phyloP scores from a whole-genome alignment of 2,113 vertebrate species.

The Aspidoscelis tigris region DNA sequence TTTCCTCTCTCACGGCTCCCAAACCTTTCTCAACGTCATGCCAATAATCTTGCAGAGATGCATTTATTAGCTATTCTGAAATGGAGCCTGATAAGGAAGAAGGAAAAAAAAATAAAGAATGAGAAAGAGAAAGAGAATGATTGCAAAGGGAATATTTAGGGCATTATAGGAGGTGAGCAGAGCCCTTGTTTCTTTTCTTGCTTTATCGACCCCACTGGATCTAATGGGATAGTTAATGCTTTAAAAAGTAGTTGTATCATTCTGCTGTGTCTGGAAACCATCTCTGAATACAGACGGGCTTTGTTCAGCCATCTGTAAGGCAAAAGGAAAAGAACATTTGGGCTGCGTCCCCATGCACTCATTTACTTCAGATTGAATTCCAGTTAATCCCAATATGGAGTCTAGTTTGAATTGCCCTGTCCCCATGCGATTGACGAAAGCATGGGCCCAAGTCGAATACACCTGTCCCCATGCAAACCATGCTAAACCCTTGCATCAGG shows the following conservation, averaged over 20 bases:
- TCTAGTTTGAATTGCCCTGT: too few relatives aligned
- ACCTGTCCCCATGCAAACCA: too few relatives aligned
- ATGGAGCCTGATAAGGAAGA: conserved; percentile 50
- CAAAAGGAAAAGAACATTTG: neutral
- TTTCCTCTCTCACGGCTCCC: conserved; percentile 20
- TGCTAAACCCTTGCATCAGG: too few relatives aligned
- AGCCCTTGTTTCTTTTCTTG: neutral
- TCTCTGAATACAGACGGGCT: neutral
- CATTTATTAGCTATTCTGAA: conserved; percentile 45
- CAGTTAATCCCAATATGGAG: too few relatives aligned
- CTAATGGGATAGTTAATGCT: too few relatives aligned
- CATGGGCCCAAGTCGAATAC: too few relatives aligned
- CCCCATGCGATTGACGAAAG: too few relatives aligned
- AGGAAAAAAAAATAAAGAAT: neutral
- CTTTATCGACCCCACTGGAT: neutral
- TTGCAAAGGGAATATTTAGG: conserved; percentile 53
- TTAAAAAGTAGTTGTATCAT: neutral
- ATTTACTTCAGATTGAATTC: too few relatives aligned
- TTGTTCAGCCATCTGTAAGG: neutral
- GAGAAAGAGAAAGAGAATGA: neutral
- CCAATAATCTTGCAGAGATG: conserved; percentile 50
- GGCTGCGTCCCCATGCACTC: too few relatives aligned
- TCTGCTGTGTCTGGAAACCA: neutral
- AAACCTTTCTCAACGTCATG: conserved; percentile 10
- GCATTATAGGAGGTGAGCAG: conserved; percentile 2